These are phyloP conservation scores for Bradypodion pumilum DNA, from an alignment of 2,797 vertebrate species.

Conservation along the genomic window DNA sequence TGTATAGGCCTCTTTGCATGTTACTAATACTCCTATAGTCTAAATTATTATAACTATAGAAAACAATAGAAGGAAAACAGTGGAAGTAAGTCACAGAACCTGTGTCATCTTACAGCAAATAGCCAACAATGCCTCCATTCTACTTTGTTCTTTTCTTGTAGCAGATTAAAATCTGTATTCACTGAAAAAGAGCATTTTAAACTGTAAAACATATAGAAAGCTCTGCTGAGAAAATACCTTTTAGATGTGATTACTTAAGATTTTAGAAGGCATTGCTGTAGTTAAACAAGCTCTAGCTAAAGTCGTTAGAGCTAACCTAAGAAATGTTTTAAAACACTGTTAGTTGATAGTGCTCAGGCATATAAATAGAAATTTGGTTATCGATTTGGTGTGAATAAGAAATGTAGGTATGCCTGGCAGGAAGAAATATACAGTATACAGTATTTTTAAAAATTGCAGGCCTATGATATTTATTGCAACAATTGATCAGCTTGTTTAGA, in stretches of 20 bases:
- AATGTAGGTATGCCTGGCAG: too few species aligned
- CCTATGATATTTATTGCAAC: not conserved
- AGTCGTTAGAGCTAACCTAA: not conserved
- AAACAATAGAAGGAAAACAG: not conserved
- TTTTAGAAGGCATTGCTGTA: not conserved
- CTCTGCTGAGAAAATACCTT: not conserved
- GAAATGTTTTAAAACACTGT: not conserved
- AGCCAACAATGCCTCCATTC: not conserved
- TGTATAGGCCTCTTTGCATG: conserved; percentile 31
- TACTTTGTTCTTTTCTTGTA: not conserved
- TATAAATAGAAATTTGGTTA: not conserved
- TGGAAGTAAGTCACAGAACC: not conserved
- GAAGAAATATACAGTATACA: too few species aligned
- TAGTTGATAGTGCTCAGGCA: not conserved
- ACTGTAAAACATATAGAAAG: not conserved
- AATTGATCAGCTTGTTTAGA: not conserved
- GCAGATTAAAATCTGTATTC: not conserved
- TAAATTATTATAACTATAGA: conserved; percentile 18
- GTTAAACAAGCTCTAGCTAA: not conserved
- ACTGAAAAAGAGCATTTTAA: not conserved
- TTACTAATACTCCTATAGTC: conserved; percentile 8
- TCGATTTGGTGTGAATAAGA: too few species aligned
- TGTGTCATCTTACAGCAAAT: not conserved
- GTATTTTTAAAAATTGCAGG: not conserved
- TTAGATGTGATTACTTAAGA: not conserved